Evolutionary conservation across 2,113 vertebrate species (phyloP).

Genomic region (Sturnira hondurensis): DNA sequence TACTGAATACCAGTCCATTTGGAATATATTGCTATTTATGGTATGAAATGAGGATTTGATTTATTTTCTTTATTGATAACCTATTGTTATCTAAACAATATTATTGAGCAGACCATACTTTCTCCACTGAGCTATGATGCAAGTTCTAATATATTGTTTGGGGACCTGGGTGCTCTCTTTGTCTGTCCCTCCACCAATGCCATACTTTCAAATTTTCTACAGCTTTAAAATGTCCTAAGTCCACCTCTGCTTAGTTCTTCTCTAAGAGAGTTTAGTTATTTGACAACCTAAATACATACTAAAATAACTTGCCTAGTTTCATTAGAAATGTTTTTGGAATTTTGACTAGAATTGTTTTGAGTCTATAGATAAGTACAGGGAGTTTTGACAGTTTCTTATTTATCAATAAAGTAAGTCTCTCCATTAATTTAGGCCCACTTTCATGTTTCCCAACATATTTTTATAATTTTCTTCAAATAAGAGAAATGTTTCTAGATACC

Average conservation of each 20-base stretch:
- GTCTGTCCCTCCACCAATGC: not conserved
- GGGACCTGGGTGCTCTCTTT: not conserved
- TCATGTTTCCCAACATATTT: not conserved
- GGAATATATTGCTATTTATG: not conserved
- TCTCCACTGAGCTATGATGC: not conserved
- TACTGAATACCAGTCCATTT: not conserved
- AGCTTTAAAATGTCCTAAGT: not conserved
- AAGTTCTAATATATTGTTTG: not conserved
- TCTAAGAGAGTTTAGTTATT: not conserved
- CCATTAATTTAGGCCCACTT: not conserved
- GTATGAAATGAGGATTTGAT: not conserved
- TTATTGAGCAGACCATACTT: not conserved
- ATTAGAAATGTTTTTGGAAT: not conserved
- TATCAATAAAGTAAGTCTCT: not conserved
- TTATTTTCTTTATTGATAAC: not conserved
- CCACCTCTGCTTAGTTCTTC: not conserved
- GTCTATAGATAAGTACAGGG: not conserved
- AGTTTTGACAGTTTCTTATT: not conserved
- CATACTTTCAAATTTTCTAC: not conserved
- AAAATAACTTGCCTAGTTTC: not conserved
- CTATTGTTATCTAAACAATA: not conserved
- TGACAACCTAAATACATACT: not conserved
- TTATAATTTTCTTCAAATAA: not conserved
- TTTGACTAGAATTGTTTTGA: not conserved
- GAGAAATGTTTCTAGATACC: not conserved